Base-by-base conservation (phyloP, 2,797 vertebrate species). In the Mastacembelus armatus region DNA sequence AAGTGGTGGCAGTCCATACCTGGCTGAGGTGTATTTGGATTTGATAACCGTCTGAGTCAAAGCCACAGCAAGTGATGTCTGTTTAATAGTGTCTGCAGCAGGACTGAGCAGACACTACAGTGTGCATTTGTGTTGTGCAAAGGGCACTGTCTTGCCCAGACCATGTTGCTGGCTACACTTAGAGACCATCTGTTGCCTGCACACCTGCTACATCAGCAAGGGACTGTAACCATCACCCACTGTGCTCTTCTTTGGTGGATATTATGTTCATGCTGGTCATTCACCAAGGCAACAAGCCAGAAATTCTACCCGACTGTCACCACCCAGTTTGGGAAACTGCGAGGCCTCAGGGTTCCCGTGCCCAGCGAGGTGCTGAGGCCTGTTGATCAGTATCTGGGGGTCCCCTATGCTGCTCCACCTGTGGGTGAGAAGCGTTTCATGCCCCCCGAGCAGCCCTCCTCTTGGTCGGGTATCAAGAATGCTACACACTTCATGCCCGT, bases 401-500 rank as follows among this genome's bases (percentile, higher is more conserved):
- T 97, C 19, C 96, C 96, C 1, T 97, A 95, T 11, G 96, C 95
- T 10, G 93, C 95, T 4, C 95, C 96, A 4, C 96, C 96, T 0
- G 38, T 96, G 29, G 96, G 96, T 0, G 95, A 95, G 73, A 94
- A 95, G 52, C 94, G 96, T 1, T 97, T 97, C 86, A 95, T 95
- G 88, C 94, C 95, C 0, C 96, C 96, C 0, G 96, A 97, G 29
- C 95, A 96, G 8, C 96, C 96, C 0, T 93, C 94, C 1, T 94
- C 96, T 5, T 97, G 96, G 96, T 94, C 95, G 2, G 95, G 95
- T 18, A 90, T 96, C 48, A 94, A 94, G 68, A 96, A 98, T 39
- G 95, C 95, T 60, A 96, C 96, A 6, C 93, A 94, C 81, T 97
- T 97, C 85, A 95, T 94, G 74, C 95, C 96, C 0, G 96, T 96